Percentiles rank a stretch among this genome's conserved stretches.
These are phyloP conservation scores for Microcebus murinus DNA, from an alignment of 2,113 vertebrate genomes.

Conservation along the genomic window DNA sequence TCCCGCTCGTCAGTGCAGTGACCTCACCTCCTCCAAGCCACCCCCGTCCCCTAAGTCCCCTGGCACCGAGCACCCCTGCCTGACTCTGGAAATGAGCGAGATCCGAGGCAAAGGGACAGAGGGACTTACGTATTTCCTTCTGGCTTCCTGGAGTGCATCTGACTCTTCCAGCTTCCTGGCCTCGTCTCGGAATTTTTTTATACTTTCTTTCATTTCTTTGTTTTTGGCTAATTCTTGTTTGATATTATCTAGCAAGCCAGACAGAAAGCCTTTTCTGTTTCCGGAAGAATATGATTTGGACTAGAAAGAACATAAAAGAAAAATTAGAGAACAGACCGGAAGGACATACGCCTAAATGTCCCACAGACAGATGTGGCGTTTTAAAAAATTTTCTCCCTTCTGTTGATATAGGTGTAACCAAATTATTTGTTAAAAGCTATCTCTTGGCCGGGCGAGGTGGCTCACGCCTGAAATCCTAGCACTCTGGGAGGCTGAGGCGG, in stretches of 20 bases:
- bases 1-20: background rate
- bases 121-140: constrained; percentile 95
- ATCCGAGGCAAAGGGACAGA: rapidly evolving
- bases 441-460: background rate
- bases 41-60: no score
- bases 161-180: constrained; percentile 97
- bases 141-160: constrained; percentile 92
- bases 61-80: background rate
- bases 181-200: constrained; percentile 95
- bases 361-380: no score
- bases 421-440: background rate
- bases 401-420: background rate
- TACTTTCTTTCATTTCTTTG: constrained; percentile 98
- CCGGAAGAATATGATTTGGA: constrained; percentile 85
- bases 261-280: constrained; percentile 93
- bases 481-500: background rate
- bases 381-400: background rate
- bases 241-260: constrained; percentile 94
- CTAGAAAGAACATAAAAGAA: constrained; percentile 72
- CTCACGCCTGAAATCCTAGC: background rate
- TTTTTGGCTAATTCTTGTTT: constrained; percentile 96
- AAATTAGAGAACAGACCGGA: background rate
- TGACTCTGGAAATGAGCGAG: background rate
- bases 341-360: rapidly evolving
- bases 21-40: background rate